Conservation (phyloP, 2,797 vertebrate species). For the Sebastes jordani region DNA sequence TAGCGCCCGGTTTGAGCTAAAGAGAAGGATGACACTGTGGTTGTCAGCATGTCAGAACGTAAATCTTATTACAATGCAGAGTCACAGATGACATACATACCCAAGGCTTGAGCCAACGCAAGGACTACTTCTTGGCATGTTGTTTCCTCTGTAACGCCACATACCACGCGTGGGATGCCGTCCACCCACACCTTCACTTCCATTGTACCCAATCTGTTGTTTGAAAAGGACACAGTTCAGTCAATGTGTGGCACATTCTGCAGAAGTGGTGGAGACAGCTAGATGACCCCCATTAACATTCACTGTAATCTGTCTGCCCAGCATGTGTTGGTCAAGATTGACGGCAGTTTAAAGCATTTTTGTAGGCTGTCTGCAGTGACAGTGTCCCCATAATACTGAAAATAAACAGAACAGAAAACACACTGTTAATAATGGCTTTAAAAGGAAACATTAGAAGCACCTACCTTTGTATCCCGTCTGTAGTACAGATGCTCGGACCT, state of each 20-base stretch:
- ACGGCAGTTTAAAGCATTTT: background rate
- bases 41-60: background rate
- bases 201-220: slow-evolving; percentile 64
- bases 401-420: background rate
- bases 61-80: background rate
- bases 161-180: slow-evolving; percentile 80
- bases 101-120: slow-evolving; percentile 80
- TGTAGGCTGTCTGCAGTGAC: background rate
- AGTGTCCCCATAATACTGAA: background rate
- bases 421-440: background rate
- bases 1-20: slow-evolving; percentile 85
- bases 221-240: background rate
- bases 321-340: background rate
- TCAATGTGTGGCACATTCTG: background rate
- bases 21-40: background rate
- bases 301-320: slow-evolving; percentile 37
- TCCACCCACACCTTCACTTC: slow-evolving; percentile 85
- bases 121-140: slow-evolving; percentile 86
- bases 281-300: slow-evolving; percentile 39
- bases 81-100: slow-evolving; percentile 59
- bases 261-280: slow-evolving; percentile 32
- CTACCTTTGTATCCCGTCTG: slow-evolving; percentile 41
- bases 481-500: background rate
- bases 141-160: slow-evolving; percentile 81
- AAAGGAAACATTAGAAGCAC: slow-evolving; percentile 6